Percentiles rank a stretch among this genome's conserved stretches.
Evolutionary conservation across 2,113 vertebrate genomes (phyloP).

Genomic region (Phocoena phocoena): DNA sequence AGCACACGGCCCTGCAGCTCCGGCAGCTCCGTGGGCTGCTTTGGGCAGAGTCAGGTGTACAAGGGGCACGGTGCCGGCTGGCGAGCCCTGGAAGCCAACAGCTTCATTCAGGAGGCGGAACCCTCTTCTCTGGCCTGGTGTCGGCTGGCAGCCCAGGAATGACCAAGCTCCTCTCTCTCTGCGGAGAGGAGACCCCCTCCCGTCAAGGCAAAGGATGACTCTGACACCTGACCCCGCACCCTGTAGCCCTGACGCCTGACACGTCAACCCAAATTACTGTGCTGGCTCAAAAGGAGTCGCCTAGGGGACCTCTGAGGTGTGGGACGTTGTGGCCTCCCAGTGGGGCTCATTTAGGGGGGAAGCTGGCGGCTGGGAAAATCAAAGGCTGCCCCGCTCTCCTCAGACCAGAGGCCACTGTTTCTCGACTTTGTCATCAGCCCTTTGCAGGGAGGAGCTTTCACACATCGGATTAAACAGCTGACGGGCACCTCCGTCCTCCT

Average conservation of each 20-base stretch:
- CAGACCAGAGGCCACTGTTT: neutral
- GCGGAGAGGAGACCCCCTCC: neutral
- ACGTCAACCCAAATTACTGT: neutral
- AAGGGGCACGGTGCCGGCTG: too few species aligned
- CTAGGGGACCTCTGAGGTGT: neutral
- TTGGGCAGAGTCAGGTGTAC: neutral
- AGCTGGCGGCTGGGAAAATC: neutral
- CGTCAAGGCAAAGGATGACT: neutral
- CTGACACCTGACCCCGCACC: neutral
- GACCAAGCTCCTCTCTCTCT: neutral
- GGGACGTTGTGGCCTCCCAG: neutral
- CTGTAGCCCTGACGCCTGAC: neutral
- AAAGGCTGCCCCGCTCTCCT: neutral
- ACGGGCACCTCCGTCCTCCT: neutral
- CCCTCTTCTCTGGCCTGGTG: too few species aligned
- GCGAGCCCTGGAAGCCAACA: neutral
- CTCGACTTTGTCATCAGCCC: neutral
- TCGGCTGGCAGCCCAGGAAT: neutral
- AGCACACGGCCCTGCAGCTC: accelerated
- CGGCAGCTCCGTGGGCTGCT: neutral
- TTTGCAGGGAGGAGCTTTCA: neutral
- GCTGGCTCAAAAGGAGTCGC: neutral
- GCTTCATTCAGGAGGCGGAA: neutral
- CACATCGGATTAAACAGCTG: neutral
- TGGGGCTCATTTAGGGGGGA: neutral